A percentile compares a stretch with the other conserved stretches of the same genome.
Conservation (phyloP, 2,113 vertebrate genomes). For the Petaurus breviceps region DNA sequence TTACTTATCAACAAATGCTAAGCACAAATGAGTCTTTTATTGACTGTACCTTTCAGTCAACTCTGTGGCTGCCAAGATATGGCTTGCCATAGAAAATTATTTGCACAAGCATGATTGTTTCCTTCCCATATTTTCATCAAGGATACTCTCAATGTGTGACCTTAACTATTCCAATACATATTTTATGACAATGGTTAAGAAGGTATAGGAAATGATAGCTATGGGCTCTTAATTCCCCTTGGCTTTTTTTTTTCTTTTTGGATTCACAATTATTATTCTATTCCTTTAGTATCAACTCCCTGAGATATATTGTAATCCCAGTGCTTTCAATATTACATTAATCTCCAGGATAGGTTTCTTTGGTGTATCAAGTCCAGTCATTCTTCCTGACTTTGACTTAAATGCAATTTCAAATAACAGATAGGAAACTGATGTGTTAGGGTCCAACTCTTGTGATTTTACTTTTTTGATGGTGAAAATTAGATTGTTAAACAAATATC, state of each 20-base stretch:
- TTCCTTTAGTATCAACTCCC: not conserved
- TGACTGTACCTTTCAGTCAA: not conserved
- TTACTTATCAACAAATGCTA: not conserved
- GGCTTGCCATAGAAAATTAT: not conserved
- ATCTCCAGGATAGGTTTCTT: not conserved
- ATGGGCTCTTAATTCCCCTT: not conserved
- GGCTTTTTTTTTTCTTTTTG: not conserved
- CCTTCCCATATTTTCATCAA: not conserved
- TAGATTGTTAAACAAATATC: not conserved
- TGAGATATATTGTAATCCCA: not conserved
- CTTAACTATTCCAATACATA: not conserved
- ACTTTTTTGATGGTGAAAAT: not conserved
- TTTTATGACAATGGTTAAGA: not conserved
- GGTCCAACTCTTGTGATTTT: not conserved
- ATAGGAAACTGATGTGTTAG: not conserved
- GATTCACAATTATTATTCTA: not conserved
- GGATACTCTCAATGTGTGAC: not conserved
- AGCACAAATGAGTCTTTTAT: not conserved
- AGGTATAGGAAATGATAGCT: not conserved
- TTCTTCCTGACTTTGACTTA: not conserved
- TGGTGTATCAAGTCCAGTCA: not conserved
- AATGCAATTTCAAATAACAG: not conserved
- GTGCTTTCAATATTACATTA: not conserved
- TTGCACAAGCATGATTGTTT: not conserved
- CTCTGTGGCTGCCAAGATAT: not conserved